Base-by-base conservation (phyloP, 2,797 vertebrate species). In the Neoniphon sammara region DNA sequence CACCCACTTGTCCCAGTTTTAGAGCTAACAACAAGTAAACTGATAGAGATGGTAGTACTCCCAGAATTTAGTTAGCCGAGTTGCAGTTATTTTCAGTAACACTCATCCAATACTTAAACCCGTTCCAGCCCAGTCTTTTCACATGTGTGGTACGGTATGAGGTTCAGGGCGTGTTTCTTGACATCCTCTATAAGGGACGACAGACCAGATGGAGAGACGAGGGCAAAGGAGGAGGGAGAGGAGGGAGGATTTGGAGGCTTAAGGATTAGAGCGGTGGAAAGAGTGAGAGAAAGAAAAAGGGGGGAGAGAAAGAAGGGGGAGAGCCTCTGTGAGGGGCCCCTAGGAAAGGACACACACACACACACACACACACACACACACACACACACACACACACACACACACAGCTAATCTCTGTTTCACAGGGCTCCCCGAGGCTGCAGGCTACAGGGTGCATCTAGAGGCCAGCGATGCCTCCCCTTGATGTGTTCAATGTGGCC, bases 181-280 rank as follows among this genome's bases (percentile, higher is more conserved):
- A 77, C 68, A 83, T 31, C 9, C 55, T 25, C 7, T 36, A 11
- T 57, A 21, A n/a, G 6, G 18, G 58, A 25, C 20, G 20, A 15
- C 20, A 36, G 9, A 50, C 68, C 82, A 87, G 82, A 83, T 85
- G 81, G 84, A 67, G 82, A 68, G 49, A 70, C 17, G 46, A 73
- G 71, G 70, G 63, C 73, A 54, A 55, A 86, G 79, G 71, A 61
- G 82, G 81, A 82, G 62, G 65, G 54, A 80, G 76, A 60, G 44
- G 70, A 68, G 71, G 75, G 76, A 77, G 87, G 89, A 88, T 90
- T 89, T 86, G 80, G 70, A 80, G 91, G 77, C 87, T 87, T 87
- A 81, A 80, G 84, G 86, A 84, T 88, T 86, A 87, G 78, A 75
- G 74, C 2, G 39, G 61, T 56, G 54, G 60, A 75, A 49, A 59